Percentiles rank a stretch among this genome's conserved stretches.
phyloP scores from a whole-genome alignment of 1,140 invertebrate species.

The Frieseomelitta varia region DNA sequence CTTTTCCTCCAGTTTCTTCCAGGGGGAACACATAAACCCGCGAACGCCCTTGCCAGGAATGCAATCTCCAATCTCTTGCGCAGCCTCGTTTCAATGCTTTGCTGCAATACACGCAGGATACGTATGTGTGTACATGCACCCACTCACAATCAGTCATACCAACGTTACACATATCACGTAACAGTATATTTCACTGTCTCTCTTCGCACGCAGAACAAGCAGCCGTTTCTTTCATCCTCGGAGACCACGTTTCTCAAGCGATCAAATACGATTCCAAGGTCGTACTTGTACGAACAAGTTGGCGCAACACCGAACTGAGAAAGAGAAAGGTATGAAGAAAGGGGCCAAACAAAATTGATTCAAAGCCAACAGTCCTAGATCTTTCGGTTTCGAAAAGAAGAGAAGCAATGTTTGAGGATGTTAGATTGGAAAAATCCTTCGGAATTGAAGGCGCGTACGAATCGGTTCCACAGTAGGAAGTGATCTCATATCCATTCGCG shows the following conservation, averaged over 20 bases:
- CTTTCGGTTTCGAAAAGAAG: neutral
- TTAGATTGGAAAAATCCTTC: neutral
- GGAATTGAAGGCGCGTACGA: neutral
- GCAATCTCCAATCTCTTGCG: conserved; percentile 43
- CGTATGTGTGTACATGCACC: neutral
- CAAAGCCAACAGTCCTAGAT: neutral
- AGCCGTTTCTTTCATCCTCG: neutral
- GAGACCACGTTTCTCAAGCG: neutral
- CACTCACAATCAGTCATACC: neutral
- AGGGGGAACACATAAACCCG: conserved; percentile 6
- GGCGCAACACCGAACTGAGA: no score
- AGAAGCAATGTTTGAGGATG: neutral
- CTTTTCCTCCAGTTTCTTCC: neutral
- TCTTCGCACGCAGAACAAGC: neutral
- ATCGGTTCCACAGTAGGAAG: conserved; percentile 3
- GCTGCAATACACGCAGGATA: conserved; percentile 20
- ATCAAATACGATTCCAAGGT: neutral
- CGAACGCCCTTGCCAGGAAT: conserved; percentile 54
- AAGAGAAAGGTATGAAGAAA: no score
- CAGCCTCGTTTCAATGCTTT: conserved; percentile 19
- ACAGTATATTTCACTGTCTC: conserved; percentile 43
- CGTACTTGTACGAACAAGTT: no score
- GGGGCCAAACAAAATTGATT: neutral
- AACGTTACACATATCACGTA: conserved; percentile 19
- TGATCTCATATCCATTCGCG: conserved; percentile 26